Base-by-base conservation (phyloP, 2,888 invertebrate species). In the Papilio demoleus region DNA sequence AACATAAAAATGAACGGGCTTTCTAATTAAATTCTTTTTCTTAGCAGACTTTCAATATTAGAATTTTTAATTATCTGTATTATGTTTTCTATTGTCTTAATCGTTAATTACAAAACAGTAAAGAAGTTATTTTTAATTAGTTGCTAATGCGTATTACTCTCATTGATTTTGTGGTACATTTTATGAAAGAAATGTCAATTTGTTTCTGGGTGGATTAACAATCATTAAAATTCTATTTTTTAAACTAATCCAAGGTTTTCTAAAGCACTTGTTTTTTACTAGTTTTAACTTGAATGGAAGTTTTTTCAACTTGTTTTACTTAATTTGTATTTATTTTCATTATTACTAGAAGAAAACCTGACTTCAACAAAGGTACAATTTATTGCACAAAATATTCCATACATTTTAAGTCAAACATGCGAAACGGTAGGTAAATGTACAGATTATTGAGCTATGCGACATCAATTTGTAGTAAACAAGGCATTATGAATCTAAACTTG, bases 331-430 rank as follows among this genome's bases (percentile, higher is more conserved):
- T n/a, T n/a, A n/a, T n/a, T n/a, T n/a, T n/a, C n/a, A n/a, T n/a
- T n/a, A n/a, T n/a, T n/a, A n/a, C n/a, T n/a, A n/a, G n/a, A n/a
- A n/a, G n/a, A n/a, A n/a, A n/a, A n/a, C n/a, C n/a, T n/a, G n/a
- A n/a, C n/a, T n/a, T n/a, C n/a, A n/a, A n/a, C n/a, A n/a, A 53
- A n/a, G 12, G 27, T 6, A 27, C n/a, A 22, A 53, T 53, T 53
- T 53, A 24, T n/a, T n/a, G n/a, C 27, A 47, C 47, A 6, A 53
- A 53, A 53, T 24, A 53, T 53, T 53, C 27, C n/a, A 27, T 53
- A 53, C 53, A 53, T 27, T 53, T 53, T 53, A 53, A 53, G 27
- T 53, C 24, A 53, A 53, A 53, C 27, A 53, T n/a, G 27, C 27
- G 53, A 50, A 22, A 27, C 53, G 27, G n/a, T 53, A 53, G 12